A percentile compares a stretch with the other conserved stretches of the same genome.
Evolutionary conservation across 2,888 invertebrate species (phyloP).

Genomic region (Ganaspis brasiliensis): DNA sequence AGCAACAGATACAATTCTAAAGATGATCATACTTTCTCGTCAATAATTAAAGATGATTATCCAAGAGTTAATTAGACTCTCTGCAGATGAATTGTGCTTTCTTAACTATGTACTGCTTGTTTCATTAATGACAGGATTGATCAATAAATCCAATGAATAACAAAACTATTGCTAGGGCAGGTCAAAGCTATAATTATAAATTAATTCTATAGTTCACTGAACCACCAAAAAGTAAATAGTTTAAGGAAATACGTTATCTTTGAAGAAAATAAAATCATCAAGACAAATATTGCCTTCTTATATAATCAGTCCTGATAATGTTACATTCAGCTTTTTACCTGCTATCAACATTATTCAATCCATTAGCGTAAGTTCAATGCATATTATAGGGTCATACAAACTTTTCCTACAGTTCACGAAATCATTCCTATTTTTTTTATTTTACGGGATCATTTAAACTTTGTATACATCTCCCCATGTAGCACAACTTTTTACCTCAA

Average conservation of each 20-base stretch:
- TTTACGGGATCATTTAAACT: too few species aligned
- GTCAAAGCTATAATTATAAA: not conserved
- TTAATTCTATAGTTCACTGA: not conserved
- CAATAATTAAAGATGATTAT: not conserved
- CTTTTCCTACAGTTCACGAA: not conserved
- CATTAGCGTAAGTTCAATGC: conserved; percentile 29
- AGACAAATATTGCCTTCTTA: not conserved
- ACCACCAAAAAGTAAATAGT: not conserved
- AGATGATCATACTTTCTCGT: not conserved
- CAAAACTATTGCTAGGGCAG: not conserved
- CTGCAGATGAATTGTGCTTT: not conserved
- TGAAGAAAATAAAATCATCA: not conserved
- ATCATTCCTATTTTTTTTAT: too few species aligned
- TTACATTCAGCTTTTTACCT: not conserved
- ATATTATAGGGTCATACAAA: conserved; percentile 25
- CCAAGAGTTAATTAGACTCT: not conserved
- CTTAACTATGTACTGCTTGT: not conserved
- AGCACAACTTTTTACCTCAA: too few species aligned
- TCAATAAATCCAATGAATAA: not conserved
- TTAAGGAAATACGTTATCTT: too few species aligned
- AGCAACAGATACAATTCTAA: not conserved
- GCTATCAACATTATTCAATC: conserved; percentile 20
- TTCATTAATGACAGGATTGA: not conserved
- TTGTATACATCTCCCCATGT: too few species aligned
- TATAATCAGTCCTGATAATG: not conserved